Conservation (phyloP, 2,888 invertebrate genomes). For the Oxyteleia sp. region DNA sequence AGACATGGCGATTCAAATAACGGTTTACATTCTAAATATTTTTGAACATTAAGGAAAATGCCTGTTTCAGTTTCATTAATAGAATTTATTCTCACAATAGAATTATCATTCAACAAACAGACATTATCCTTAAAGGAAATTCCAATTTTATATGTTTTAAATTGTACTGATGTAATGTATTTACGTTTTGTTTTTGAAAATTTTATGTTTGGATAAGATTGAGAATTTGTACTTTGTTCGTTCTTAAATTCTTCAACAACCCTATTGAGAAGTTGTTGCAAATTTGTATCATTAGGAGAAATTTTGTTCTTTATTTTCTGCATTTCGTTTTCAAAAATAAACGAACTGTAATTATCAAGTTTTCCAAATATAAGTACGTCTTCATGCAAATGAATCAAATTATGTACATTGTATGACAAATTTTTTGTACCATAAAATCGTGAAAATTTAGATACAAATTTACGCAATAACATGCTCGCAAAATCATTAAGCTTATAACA, state of each 20-base stretch:
- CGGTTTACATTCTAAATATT: conserved; percentile 3
- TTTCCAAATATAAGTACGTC: not conserved
- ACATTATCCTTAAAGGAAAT: not conserved
- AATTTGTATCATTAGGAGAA: not conserved
- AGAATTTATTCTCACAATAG: not conserved
- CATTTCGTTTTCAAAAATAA: not conserved
- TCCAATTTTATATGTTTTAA: not conserved
- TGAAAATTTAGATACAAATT: not conserved
- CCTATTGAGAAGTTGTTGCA: not conserved
- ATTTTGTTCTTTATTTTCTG: not conserved
- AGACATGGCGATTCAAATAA: too few relatives aligned
- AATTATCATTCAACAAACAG: not conserved
- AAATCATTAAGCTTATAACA: not conserved
- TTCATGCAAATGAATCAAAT: not conserved
- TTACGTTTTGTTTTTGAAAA: not conserved
- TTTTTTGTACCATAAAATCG: not conserved
- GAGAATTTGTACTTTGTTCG: not conserved
- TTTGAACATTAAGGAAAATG: conserved; percentile 2
- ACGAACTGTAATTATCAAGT: not conserved
- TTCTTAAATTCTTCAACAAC: not conserved
- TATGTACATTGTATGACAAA: conserved; percentile 3
- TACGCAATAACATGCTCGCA: not conserved
- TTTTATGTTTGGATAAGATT: not conserved
- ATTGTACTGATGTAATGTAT: not conserved
- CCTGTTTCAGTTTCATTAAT: not conserved